phyloP scores from a whole-genome alignment of 2,888 invertebrate genomes.

The Nesidiocoris tenuis region DNA sequence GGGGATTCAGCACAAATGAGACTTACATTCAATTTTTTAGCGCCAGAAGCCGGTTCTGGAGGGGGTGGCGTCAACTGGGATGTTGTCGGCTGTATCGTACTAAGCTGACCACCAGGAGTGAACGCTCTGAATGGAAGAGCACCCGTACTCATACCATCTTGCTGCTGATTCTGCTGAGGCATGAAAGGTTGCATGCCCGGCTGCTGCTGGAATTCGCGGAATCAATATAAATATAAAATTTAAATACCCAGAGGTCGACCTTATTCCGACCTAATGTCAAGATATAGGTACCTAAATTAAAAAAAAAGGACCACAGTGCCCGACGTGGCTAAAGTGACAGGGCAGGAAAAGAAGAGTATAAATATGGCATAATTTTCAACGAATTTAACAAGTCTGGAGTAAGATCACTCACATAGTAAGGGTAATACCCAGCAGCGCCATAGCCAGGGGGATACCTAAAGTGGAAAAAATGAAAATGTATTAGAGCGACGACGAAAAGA shows the following conservation, averaged over 20 bases:
- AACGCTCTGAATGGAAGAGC: conserved; percentile 19
- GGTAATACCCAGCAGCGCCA: conserved; percentile 25
- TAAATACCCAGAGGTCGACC: neutral
- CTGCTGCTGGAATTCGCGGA: conserved; percentile 33
- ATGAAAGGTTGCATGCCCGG: conserved; percentile 24
- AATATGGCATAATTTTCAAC: too few relatives aligned
- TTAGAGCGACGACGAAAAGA: too few relatives aligned
- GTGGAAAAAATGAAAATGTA: neutral
- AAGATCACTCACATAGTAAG: conserved; percentile 34
- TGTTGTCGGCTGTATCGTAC: conserved; percentile 12
- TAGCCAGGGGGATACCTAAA: conserved; percentile 29
- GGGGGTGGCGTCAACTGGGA: conserved; percentile 24
- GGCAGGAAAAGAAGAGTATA: too few relatives aligned
- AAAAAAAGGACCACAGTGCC: too few relatives aligned
- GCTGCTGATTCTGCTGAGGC: conserved; percentile 2
- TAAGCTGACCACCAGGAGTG: conserved; percentile 26
- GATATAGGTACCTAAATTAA: neutral
- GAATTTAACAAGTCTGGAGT: neutral
- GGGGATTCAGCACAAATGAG: neutral
- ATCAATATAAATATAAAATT: neutral
- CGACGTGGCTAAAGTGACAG: too few relatives aligned
- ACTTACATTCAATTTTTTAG: conserved; percentile 13
- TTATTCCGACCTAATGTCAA: neutral
- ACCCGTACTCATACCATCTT: neutral
- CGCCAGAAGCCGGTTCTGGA: conserved; percentile 15